These are phyloP conservation scores for Hypolimnas misippus DNA, from an alignment of 2,888 invertebrate genomes.

Conservation along the genomic window DNA sequence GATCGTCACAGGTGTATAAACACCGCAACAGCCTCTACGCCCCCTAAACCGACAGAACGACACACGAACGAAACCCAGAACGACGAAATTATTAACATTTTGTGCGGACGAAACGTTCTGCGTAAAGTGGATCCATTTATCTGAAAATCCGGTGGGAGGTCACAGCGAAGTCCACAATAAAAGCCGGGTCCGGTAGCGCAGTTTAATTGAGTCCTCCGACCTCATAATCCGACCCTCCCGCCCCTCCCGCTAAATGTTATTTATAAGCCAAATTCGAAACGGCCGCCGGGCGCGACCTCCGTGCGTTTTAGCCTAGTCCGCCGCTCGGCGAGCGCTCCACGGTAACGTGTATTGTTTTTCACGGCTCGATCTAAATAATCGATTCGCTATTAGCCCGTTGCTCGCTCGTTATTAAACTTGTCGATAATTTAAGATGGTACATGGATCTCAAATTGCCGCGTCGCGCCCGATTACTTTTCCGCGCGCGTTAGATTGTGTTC, in stretches of 20 bases:
- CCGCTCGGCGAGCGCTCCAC: slow-evolving; percentile 41
- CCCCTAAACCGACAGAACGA: slow-evolving; percentile 3
- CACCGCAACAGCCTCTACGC: too few relatives aligned
- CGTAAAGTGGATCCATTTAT: slow-evolving; percentile 77
- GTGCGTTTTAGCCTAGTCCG: slow-evolving; percentile 71
- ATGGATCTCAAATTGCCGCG: slow-evolving; percentile 75
- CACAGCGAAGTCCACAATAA: slow-evolving; percentile 79
- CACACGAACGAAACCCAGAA: neutral
- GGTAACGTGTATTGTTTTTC: slow-evolving; percentile 67
- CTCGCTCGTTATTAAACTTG: slow-evolving; percentile 72
- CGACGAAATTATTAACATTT: slow-evolving; percentile 64
- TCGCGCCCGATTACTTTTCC: slow-evolving; percentile 70
- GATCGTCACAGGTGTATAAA: neutral
- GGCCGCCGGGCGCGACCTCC: slow-evolving; percentile 34
- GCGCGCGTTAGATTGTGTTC: slow-evolving; percentile 68
- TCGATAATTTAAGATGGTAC: slow-evolving; percentile 81
- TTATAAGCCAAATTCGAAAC: slow-evolving; percentile 75
- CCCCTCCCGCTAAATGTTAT: slow-evolving; percentile 77
- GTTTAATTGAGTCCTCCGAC: slow-evolving; percentile 83
- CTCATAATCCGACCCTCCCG: slow-evolving; percentile 78
- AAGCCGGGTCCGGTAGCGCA: slow-evolving; percentile 79
- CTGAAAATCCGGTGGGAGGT: slow-evolving; percentile 78
- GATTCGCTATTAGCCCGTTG: slow-evolving; percentile 71
- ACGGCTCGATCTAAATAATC: slow-evolving; percentile 73
- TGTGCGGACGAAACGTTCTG: slow-evolving; percentile 57